These are phyloP conservation scores for Scaptomyza hsui DNA, from an alignment of 1,140 invertebrate species.

Conservation along the genomic window DNA sequence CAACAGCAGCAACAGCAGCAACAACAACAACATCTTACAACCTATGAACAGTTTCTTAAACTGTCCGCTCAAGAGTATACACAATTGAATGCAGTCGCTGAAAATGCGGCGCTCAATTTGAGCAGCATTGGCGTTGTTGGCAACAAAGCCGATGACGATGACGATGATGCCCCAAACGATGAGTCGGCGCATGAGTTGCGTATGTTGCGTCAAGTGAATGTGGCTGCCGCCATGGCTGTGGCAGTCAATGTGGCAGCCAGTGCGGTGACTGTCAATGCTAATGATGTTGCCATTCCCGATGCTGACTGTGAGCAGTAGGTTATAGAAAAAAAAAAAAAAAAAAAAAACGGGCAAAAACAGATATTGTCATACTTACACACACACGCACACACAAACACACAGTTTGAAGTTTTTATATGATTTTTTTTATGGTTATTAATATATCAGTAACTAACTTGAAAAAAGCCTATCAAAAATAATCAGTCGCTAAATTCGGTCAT, in stretches of 20 bases:
- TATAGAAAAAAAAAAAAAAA: too few species aligned
- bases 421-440: too few species aligned
- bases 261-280: conserved; percentile 16
- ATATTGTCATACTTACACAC: conserved; percentile 6
- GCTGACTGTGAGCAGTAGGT: conserved; percentile 37
- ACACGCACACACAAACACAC: conserved; percentile 1
- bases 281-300: conserved; percentile 14
- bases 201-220: conserved; percentile 52
- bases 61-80: conserved; percentile 66
- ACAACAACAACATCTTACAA: conserved; percentile 52
- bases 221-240: conserved; percentile 41
- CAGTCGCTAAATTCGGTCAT: not conserved
- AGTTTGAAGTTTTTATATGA: not conserved
- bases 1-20: conserved; percentile 32
- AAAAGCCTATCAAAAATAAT: too few species aligned
- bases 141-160: conserved; percentile 19
- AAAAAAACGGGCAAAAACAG: not conserved
- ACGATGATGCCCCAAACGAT: conserved; percentile 1
- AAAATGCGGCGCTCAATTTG: conserved; percentile 63
- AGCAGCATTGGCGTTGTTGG: conserved; percentile 50
- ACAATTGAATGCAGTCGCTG: conserved; percentile 38
- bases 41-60: conserved; percentile 77
- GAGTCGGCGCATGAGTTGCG: conserved; percentile 46
- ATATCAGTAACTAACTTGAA: too few species aligned
- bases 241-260: conserved; percentile 31